These are phyloP conservation scores for Pygocentrus nattereri DNA, from an alignment of 2,797 vertebrate species.

Conservation along the genomic window DNA sequence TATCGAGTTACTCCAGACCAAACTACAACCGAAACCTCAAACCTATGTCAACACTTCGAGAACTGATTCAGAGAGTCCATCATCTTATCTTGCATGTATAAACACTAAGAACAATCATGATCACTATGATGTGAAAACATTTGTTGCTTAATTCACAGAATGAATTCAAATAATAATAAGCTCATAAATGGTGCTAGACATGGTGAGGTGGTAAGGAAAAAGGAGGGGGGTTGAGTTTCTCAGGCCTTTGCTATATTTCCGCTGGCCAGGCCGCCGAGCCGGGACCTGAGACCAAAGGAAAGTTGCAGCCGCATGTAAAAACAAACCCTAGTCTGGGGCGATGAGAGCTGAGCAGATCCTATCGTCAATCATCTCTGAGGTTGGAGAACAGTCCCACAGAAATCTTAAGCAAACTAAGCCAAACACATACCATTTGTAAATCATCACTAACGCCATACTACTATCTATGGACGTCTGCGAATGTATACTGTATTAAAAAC, in stretches of 20 bases:
- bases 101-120: conserved; percentile 11
- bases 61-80: conserved; percentile 56
- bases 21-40: conserved; percentile 72
- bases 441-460: conserved; percentile 14
- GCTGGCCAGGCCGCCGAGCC: conserved; percentile 63
- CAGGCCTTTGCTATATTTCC: conserved; percentile 70
- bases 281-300: conserved; percentile 66
- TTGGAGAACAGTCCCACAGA: conserved; percentile 61
- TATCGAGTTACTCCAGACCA: conserved; percentile 60
- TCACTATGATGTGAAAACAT: neutral
- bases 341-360: conserved; percentile 37
- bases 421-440: conserved; percentile 16
- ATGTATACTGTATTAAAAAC: neutral
- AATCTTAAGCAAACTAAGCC: conserved; percentile 54
- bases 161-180: neutral
- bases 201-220: conserved; percentile 27
- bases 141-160: neutral
- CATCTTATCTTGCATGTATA: conserved; percentile 19
- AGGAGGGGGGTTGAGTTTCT: conserved; percentile 55
- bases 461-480: neutral
- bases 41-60: conserved; percentile 73
- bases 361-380: conserved; percentile 60
- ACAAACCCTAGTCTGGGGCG: conserved; percentile 51
- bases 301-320: conserved; percentile 59
- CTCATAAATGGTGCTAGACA: conserved; percentile 42